These are phyloP conservation scores for Myiotriccus ornatus DNA, from an alignment of 2,797 vertebrate genomes.

Conservation along the genomic window DNA sequence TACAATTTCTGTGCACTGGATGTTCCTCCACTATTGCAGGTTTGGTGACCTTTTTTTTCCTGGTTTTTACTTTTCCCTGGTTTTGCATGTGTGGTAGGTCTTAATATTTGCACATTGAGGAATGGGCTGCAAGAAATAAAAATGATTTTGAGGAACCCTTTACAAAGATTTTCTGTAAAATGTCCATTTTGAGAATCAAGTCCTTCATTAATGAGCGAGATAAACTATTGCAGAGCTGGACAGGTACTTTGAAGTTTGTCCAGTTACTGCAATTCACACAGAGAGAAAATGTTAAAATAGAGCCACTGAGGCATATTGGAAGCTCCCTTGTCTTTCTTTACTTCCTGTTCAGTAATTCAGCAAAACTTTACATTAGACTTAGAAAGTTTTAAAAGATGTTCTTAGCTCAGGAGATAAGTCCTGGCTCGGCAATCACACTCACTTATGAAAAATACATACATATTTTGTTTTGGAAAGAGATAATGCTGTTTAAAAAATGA, in stretches of 20 bases:
- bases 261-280: not conserved
- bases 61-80: not conserved
- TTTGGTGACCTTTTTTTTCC: not conserved
- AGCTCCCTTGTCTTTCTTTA: not conserved
- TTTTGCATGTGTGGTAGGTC: not conserved
- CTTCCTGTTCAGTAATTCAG: not conserved
- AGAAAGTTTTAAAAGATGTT: not conserved
- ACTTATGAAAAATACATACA: not conserved
- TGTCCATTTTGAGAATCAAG: not conserved
- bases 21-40: not conserved
- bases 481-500: not conserved
- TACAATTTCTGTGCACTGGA: accelerated
- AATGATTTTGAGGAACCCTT: not conserved
- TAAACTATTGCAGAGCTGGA: not conserved
- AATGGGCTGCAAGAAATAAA: not conserved
- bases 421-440: not conserved
- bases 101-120: not conserved
- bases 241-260: not conserved
- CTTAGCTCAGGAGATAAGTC: not conserved
- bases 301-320: not conserved
- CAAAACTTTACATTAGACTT: not conserved
- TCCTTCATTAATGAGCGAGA: not conserved
- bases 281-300: not conserved
- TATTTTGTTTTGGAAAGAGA: not conserved
- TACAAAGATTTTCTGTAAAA: not conserved